phyloP scores from a whole-genome alignment of 1,140 invertebrate genomes.

The Hylaeus anthracinus region DNA sequence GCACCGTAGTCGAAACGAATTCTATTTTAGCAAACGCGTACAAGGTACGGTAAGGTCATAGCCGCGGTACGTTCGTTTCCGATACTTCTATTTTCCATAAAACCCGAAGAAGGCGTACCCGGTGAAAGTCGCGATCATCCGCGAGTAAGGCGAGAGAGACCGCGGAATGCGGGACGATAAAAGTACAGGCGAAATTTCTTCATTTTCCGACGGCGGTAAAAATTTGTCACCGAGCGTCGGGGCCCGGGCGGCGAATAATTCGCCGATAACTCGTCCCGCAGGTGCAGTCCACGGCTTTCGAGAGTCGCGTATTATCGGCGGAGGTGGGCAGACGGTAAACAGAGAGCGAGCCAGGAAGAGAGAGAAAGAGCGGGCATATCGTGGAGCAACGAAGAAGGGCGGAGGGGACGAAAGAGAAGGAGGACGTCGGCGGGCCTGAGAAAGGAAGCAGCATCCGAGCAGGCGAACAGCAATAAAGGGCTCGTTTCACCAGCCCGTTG shows the following conservation, averaged over 20 bases:
- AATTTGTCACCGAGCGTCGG: too few species aligned
- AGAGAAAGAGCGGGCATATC: not conserved
- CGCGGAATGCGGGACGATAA: too few species aligned
- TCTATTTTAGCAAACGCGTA: too few species aligned
- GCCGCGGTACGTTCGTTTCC: too few species aligned
- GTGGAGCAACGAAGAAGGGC: not conserved
- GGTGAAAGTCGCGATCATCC: too few species aligned
- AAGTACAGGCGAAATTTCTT: too few species aligned
- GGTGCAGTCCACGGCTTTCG: constrained; percentile 17
- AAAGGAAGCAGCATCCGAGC: constrained; percentile 78
- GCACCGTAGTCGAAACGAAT: too few species aligned
- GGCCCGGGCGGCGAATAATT: not conserved
- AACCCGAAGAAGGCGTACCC: too few species aligned
- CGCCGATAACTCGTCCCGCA: constrained; percentile 30
- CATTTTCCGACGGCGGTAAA: too few species aligned
- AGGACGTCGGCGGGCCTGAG: constrained; percentile 68
- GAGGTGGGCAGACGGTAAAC: not conserved
- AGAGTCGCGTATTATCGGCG: not conserved
- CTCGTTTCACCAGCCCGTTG: constrained; percentile 71
- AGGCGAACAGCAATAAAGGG: constrained; percentile 75
- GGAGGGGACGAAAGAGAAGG: not conserved
- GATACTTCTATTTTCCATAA: too few species aligned
- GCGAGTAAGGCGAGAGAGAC: too few species aligned
- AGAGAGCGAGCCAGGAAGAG: not conserved
- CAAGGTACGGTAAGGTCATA: too few species aligned